Conservation (phyloP, 2,797 vertebrate genomes). For the Hirundo rustica region DNA sequence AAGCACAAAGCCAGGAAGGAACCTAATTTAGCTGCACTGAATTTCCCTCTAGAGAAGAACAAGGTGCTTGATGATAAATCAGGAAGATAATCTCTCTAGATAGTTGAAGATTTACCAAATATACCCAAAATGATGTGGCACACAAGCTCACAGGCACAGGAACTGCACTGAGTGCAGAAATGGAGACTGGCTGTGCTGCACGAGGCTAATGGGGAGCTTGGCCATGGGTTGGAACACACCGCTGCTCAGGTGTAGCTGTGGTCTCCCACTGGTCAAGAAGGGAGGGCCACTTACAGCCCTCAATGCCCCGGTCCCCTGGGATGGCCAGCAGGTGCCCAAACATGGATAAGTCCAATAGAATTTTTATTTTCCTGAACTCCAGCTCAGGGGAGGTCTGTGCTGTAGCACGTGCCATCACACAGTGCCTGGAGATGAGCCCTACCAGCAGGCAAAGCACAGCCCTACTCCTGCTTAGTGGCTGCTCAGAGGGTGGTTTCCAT, state of each 20-base stretch:
- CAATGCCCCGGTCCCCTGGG: rapidly evolving
- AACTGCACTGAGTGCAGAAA: background rate
- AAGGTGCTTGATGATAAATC: background rate
- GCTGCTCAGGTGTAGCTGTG: rapidly evolving
- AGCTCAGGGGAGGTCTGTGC: background rate
- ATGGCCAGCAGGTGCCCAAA: background rate
- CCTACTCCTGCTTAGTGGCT: background rate
- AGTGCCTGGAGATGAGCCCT: background rate
- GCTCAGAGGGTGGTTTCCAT: slow-evolving; percentile 13
- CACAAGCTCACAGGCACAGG: background rate
- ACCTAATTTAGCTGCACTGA: background rate
- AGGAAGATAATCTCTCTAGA: background rate
- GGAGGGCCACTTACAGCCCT: background rate
- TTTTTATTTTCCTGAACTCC: background rate
- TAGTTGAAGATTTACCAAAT: background rate
- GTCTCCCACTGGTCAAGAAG: background rate
- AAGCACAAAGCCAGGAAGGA: background rate
- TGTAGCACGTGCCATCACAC: rapidly evolving
- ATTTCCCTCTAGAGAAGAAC: background rate
- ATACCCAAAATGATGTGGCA: background rate
- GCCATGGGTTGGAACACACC: too few species aligned
- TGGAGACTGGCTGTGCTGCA: background rate
- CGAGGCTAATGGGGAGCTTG: rapidly evolving
- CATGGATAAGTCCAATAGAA: rapidly evolving
- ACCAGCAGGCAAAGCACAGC: background rate